Percentiles rank a stretch among this genome's conserved stretches.
Evolutionary conservation across 2,113 vertebrate genomes (phyloP).

Genomic region (Percina caprodes): DNA sequence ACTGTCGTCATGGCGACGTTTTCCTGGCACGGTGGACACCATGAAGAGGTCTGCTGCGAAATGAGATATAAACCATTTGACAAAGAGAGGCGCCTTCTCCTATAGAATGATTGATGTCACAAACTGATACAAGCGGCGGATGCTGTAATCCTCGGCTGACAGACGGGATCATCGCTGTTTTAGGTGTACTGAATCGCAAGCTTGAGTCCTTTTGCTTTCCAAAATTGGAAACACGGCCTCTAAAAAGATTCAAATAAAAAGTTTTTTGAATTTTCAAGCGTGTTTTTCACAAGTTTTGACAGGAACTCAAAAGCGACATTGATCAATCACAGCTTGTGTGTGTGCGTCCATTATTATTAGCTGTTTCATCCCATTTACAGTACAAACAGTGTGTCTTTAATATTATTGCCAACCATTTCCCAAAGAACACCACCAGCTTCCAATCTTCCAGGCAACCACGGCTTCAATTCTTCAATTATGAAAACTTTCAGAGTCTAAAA

Average conservation of each 20-base stretch:
- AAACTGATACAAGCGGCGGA: slow-evolving; percentile 42
- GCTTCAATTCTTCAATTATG: not conserved
- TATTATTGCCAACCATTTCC: not conserved
- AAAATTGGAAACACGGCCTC: not conserved
- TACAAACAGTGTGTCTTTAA: too few species aligned
- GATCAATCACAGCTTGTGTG: slow-evolving; percentile 1
- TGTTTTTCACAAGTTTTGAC: slow-evolving; percentile 12
- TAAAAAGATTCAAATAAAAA: not conserved
- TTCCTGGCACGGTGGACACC: not conserved
- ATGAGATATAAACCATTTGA: slow-evolving; percentile 45
- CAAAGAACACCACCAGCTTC: not conserved
- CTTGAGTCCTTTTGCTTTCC: not conserved
- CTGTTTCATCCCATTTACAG: not conserved
- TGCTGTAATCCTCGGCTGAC: slow-evolving; percentile 46
- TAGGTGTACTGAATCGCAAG: too few species aligned
- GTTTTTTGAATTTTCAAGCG: too few species aligned
- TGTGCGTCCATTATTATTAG: not conserved
- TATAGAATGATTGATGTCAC: slow-evolving; percentile 45
- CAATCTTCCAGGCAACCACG: too few species aligned
- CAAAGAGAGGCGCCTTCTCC: slow-evolving; percentile 26
- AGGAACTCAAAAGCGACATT: not conserved
- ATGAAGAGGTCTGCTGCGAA: slow-evolving; percentile 27
- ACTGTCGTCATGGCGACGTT: not conserved
- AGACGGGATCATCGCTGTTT: slow-evolving; percentile 47
- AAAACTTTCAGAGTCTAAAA: too few species aligned